Base-by-base conservation (phyloP, 1,140 invertebrate genomes). In the Zaprionus camerounensis region DNA sequence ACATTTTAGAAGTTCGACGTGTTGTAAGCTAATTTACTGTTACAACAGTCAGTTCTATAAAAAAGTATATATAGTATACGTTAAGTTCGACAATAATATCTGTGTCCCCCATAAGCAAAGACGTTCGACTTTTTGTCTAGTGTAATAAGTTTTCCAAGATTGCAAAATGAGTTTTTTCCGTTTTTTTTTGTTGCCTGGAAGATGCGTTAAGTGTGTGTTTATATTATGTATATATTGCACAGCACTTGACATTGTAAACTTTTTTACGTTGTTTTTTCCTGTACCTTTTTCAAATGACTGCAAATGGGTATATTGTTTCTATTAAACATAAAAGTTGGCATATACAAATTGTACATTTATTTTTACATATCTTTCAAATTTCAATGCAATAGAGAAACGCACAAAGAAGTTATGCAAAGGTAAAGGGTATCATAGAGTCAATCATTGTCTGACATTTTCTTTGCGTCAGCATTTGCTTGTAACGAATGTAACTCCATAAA, bases 391-490 rank as follows among this genome's bases (percentile, higher is more conserved):
- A 2, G 1, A 3, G 2, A 17, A n/a, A 17, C 5, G 0, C 6
- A 2, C 7, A 46, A 17, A 2, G 3, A 13, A 22, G 11, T 22
- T 24, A 22, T 49, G 17, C 3, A 49, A 11, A 5, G 1, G 0
- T 49, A 51, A 22, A 51, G 46, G 12, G 46, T 51, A 51, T 12
- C 46, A 12, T 9, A 1, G 1, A 22, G 46, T 51, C 20, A 51
- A 11, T 12, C 62, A 67, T 49, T 53, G 51, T 53, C 51, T 76
- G 70, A 51, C 73, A 62, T 83, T 26, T 71, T 7, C 51, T 58
- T 46, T 64, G 58, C 67, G 44, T 85, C 71, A 77, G 80, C 73
- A 83, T 67, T 78, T 71, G 83, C 78, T 88, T 83, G 76, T 51
- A 51, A 67, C 70, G 75, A 67, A 78, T 66, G 76, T 67, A 80